Evolutionary conservation across 2,113 vertebrate species (phyloP).

Genomic region (Oreochromis niloticus): DNA sequence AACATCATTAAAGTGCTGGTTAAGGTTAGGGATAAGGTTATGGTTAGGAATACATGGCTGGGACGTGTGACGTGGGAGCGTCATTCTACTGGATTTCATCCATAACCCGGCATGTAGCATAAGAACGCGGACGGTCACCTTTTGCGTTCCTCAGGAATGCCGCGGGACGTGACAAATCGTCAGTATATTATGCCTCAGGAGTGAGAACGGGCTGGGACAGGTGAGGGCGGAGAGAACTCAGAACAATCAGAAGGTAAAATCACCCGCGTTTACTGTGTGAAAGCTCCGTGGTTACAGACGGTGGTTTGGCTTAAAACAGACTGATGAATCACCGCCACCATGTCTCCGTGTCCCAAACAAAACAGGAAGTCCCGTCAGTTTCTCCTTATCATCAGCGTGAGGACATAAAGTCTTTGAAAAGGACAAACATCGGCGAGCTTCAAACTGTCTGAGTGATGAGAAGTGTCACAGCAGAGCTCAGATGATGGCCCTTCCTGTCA

Average conservation of each 20-base stretch:
- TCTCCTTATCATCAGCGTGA: not conserved
- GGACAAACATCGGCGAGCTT: not conserved
- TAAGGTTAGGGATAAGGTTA: rapidly evolving
- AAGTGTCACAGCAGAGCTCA: not conserved
- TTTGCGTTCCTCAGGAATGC: not conserved
- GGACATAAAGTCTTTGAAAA: not conserved
- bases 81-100: not conserved
- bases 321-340: not conserved
- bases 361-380: not conserved
- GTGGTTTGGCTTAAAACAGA: not conserved
- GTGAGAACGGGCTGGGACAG: rapidly evolving
- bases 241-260: not conserved
- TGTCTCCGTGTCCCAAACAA: not conserved
- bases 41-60: not conserved
- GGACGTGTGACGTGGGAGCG: not conserved
- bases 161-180: not conserved
- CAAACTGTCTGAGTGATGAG: not conserved
- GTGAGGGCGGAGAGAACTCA: not conserved
- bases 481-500: not conserved
- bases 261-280: not conserved
- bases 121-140: not conserved
- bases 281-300: not conserved
- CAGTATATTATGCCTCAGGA: rapidly evolving
- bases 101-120: not conserved
- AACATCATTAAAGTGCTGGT: not conserved